These are phyloP conservation scores for Temnopleurus reevesii DNA, from an alignment of 53 echinoderm and acorn worm genomes.

Conservation along the genomic window DNA sequence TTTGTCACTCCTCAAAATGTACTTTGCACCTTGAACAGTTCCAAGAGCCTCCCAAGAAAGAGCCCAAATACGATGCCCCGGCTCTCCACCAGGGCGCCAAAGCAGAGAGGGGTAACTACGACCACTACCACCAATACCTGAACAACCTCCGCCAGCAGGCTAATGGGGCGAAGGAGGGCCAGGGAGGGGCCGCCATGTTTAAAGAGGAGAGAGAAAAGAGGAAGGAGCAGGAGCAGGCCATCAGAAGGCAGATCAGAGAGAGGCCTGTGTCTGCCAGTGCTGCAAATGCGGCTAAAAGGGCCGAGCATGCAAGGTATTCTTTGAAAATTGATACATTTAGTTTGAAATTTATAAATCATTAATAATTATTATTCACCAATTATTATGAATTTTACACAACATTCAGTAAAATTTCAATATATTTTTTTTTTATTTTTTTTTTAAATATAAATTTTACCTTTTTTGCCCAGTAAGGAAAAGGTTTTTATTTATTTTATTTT, in stretches of 20 bases:
- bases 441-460: too few relatives aligned
- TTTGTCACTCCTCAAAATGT: too few relatives aligned
- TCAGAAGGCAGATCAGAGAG: conserved; percentile 74
- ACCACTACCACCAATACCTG: conserved; percentile 89
- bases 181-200: conserved; percentile 77
- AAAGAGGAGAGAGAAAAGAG: conserved; percentile 59
- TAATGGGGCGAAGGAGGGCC: conserved; percentile 60
- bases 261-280: conserved; percentile 96
- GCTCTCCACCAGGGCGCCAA: conserved; percentile 25
- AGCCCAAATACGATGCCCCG: neutral
- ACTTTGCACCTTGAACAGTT: neutral
- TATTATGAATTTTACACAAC: too few relatives aligned
- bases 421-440: too few relatives aligned
- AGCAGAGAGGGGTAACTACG: conserved; percentile 80
- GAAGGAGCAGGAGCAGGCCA: conserved; percentile 64
- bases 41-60: conserved; percentile 75
- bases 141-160: conserved; percentile 73
- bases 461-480: too few relatives aligned
- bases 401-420: too few relatives aligned
- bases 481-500: too few relatives aligned
- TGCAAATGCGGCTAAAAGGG: conserved; percentile 87
- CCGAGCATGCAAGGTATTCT: conserved; percentile 67
- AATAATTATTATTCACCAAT: too few relatives aligned
- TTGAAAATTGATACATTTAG: too few relatives aligned
- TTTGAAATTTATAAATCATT: too few relatives aligned